Base-by-base conservation (phyloP, 2,888 invertebrate species). In the Microplitis manilae region DNA sequence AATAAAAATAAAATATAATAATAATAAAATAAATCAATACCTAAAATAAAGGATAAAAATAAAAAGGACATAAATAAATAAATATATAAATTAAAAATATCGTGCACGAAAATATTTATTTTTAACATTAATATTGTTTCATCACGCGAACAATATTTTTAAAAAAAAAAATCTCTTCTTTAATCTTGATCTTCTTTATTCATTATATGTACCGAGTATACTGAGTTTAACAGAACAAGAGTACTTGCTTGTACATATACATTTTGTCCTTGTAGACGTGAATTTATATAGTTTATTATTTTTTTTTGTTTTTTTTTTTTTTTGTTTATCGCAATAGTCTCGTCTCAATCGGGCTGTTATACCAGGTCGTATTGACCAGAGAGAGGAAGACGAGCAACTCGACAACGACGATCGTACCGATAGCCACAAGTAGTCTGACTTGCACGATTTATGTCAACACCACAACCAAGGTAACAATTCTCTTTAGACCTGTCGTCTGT, bases 361-460 rank as follows among this genome's bases (percentile, higher is more conserved):
- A 50, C 50, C 50, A 13, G 50, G 50, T 50, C 5, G 30, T 30
- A 65, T 13, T 30, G 20, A 30, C 68, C 67, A 73, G 68, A 76
- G 76, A 78, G 62, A 72, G 69, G 67, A 68, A 62, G 15, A 67
- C 67, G 73, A 69, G 73, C 60, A 76, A 72, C 15, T 9, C 65
- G 61, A 62, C 70, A 68, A 65, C 17, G 41, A 40, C 67, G 20
- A 68, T 61, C 50, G 38, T 64, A 39, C 68, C 30, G 75, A 75
- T 75, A 75, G 69, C 15, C 15, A 69, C 61, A 62, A 75, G 61
- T 75, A 17, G 68, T 68, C 68, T 39, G 68, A 41, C 40, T 75
- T 62, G 69, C 78, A 80, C 80, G 80, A 80, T 80, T 80, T 80
- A 80, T 80, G 80, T 80, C 80, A 80, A 80, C 80, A 78, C 80